Conservation (phyloP, 2,797 vertebrate species). For the Mormyrus proboscirostris region DNA sequence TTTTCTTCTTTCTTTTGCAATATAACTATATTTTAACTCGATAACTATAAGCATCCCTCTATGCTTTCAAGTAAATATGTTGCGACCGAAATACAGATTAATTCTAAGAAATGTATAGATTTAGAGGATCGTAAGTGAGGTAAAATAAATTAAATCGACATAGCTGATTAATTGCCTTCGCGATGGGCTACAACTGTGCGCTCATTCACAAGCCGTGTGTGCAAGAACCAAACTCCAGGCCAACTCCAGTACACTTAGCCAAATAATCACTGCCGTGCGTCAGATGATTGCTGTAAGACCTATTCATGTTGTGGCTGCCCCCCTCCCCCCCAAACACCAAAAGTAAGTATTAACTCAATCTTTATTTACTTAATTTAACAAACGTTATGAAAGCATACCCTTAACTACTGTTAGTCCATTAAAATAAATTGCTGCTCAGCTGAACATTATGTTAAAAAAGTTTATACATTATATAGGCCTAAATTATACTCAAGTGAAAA, state of each 20-base stretch:
- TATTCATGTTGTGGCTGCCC: background rate
- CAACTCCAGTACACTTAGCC: background rate
- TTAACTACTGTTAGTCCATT: background rate
- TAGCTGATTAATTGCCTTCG: background rate
- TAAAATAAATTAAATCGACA: background rate
- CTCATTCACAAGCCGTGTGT: background rate
- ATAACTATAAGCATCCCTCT: background rate
- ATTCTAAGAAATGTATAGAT: background rate
- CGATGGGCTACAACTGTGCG: background rate
- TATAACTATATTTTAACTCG: no score
- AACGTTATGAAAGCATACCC: background rate
- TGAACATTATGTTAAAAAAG: background rate
- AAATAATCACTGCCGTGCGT: conserved; percentile 22
- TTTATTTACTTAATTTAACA: background rate
- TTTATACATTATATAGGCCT: background rate
- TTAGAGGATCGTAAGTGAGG: background rate
- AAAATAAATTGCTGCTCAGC: background rate
- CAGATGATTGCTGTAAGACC: conserved; percentile 25
- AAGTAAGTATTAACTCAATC: background rate
- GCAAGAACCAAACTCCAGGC: conserved; percentile 21
- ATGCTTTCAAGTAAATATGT: background rate
- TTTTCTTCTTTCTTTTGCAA: background rate
- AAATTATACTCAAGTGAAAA: background rate
- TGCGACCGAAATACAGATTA: background rate
- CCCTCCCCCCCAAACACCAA: background rate